These are phyloP conservation scores for Agrypnia vestita DNA, from an alignment of 1,140 invertebrate species.

Conservation along the genomic window DNA sequence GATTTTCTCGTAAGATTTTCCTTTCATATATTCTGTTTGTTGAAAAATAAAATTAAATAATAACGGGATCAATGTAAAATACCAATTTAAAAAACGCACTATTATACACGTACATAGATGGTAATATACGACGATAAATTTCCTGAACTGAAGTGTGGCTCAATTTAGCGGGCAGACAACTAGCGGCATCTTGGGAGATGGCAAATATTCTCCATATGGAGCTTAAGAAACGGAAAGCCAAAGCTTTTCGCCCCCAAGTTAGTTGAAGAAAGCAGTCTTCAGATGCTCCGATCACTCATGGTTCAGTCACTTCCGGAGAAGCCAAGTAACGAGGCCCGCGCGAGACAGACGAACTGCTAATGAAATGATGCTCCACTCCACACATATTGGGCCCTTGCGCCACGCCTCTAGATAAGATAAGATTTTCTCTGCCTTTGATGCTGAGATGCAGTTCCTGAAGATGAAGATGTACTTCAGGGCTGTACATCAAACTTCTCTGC, in stretches of 20 bases:
- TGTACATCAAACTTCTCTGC: not conserved
- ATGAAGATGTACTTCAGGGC: not conserved
- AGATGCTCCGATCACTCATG: not conserved
- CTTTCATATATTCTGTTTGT: too few species aligned
- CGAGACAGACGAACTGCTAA: not conserved
- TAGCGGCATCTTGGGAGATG: not conserved
- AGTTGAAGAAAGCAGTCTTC: slow-evolving; percentile 17
- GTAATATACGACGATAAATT: too few species aligned
- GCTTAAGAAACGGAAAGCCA: slow-evolving; percentile 16
- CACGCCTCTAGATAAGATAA: too few species aligned
- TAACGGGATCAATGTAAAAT: too few species aligned
- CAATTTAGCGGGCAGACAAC: too few species aligned
- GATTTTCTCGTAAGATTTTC: too few species aligned
- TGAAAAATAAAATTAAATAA: too few species aligned
- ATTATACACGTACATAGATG: too few species aligned
- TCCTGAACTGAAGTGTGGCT: too few species aligned
- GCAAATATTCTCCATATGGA: not conserved
- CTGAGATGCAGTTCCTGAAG: not conserved
- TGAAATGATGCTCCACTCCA: too few species aligned
- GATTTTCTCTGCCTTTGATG: not conserved
- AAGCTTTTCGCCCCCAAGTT: slow-evolving; percentile 20
- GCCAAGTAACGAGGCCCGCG: slow-evolving; percentile 27
- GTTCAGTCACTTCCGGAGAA: slow-evolving; percentile 32
- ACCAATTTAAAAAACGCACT: too few species aligned
- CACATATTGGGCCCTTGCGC: too few species aligned